Evolutionary conservation across 2,888 invertebrate genomes (phyloP), one percentile per base, ranked within the genome.

Genomic region (Ommatoiulus sabulosus): DNA sequence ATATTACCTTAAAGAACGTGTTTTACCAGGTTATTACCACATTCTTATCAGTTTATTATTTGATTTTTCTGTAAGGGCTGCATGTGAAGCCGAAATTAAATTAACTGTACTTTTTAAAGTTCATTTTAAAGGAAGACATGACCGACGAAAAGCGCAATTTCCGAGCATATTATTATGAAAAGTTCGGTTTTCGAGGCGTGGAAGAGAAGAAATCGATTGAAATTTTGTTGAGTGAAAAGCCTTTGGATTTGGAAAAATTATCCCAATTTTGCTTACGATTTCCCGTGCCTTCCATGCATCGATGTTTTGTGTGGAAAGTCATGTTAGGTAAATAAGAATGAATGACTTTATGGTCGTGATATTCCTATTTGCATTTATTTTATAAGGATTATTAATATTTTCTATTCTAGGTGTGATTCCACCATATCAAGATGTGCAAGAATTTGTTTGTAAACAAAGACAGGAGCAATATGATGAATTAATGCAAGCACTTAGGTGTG

Each of bases 161-260:
- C 91, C 91, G 93, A 6, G 93, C 93, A 17, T 92, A 93, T 88
- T 94, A 93, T 90, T 93, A 93, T 90, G 93, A 93, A 89, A 94
- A 93, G 91, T 97, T 97, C 15, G 97, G 97, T 63, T 97, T 97
- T 93, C 91, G 92, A 89, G 92, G 92, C 20, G 97, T 97, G 0
- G 97, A 97, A 93, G 97, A 97, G 92, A 97, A 97, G 92, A 97
- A 97, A 93, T 97, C 97, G 0, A 93, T 98, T 84, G 97, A 98
- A 93, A 97, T 97, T 91, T 93, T 98, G 15, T 93, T 98, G 91
- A 97, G 97, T 91, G 97, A 98, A 90, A 96, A 96, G 91, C 96
- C 95, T 17, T 94, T 96, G 92, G 97, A 97, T 92, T 94, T 94
- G 91, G 94, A 94, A 8, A 97, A 97, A 92, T 92, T 98, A 46